Percentiles rank a stretch among this genome's conserved stretches.
Evolutionary conservation across 2,888 invertebrate species (phyloP).

Genomic region (Coelopa pilipes): DNA sequence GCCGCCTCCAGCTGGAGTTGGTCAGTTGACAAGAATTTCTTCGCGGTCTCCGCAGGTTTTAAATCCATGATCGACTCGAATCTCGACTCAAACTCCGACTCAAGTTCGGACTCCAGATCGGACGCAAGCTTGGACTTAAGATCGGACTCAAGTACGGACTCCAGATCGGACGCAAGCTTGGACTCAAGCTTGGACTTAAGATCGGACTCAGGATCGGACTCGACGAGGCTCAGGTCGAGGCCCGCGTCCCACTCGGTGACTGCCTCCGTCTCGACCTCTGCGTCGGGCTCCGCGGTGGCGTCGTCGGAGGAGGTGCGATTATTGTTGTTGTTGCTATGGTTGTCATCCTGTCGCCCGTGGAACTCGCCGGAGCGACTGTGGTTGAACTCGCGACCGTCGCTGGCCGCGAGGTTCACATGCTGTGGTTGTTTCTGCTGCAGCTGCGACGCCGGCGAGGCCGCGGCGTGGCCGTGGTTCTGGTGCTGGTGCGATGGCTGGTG

Average conservation of each 20-base stretch:
- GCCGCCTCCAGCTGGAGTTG: not conserved
- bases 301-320: not conserved
- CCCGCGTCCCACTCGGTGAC: constrained; percentile 33
- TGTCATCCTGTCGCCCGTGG: constrained; percentile 9
- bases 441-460: not conserved
- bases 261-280: not conserved
- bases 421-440: constrained; percentile 40
- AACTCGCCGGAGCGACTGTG: constrained; percentile 43
- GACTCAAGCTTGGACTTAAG: not conserved
- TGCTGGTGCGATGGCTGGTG: constrained; percentile 47
- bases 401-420: constrained; percentile 51
- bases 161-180: too few species aligned
- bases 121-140: too few species aligned
- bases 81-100: not conserved
- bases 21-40: not conserved
- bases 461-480: constrained; percentile 45
- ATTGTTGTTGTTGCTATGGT: constrained; percentile 26
- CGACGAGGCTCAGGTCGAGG: constrained; percentile 9
- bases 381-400: constrained; percentile 48
- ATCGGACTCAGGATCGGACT: not conserved
- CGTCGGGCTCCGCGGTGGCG: constrained; percentile 8
- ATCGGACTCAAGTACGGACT: too few species aligned
- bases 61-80: not conserved
- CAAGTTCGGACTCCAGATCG: not conserved
- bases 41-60: not conserved